Percentiles rank a stretch among this genome's conserved stretches.
Evolutionary conservation across 64 coral and sea anemone genomes (phyloP).

Genomic region (Platygyra sinensis): DNA sequence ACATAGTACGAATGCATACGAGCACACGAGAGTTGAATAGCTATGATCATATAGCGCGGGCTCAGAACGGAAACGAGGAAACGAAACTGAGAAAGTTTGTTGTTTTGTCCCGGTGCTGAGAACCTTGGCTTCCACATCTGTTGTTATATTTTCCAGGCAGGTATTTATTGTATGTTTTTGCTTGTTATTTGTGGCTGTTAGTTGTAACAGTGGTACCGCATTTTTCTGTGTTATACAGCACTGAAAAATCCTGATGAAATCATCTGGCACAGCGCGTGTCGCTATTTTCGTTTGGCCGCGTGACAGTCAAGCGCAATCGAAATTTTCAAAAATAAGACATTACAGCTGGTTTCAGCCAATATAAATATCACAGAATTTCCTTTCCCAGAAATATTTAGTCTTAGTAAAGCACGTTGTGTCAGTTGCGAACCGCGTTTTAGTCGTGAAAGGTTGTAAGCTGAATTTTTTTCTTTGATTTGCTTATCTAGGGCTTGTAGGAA

Average conservation of each 20-base stretch:
- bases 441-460: too few species aligned
- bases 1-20: neutral
- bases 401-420: too few species aligned
- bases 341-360: neutral
- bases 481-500: neutral
- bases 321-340: neutral
- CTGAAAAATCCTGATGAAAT: neutral
- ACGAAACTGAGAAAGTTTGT: neutral
- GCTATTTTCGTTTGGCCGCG: neutral
- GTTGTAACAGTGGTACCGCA: neutral
- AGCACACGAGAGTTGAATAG: neutral
- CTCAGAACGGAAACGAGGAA: neutral
- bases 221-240: neutral
- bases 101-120: neutral
- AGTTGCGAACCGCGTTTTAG: too few species aligned
- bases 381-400: too few species aligned
- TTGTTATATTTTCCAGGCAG: neutral
- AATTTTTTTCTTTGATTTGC: neutral
- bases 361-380: neutral
- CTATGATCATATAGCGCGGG: neutral
- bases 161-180: conserved; percentile 4
- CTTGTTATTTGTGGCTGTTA: neutral
- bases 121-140: neutral
- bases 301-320: neutral
- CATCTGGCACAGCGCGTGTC: neutral